Base-by-base conservation (phyloP, 2,797 vertebrate genomes). In the Psittacula echo region DNA sequence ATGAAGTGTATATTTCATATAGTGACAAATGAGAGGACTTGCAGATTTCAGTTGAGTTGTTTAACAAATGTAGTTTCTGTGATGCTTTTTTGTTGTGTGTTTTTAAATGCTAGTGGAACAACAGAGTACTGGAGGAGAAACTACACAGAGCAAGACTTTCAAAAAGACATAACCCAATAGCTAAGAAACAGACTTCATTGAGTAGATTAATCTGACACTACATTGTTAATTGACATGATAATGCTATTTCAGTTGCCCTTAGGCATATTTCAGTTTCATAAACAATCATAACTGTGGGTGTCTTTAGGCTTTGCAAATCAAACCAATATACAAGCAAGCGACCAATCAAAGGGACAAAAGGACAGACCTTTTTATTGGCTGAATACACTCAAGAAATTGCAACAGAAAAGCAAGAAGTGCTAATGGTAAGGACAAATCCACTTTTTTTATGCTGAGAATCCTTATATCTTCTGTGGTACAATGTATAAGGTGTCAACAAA, bases 91-190 rank as follows among this genome's bases (percentile, higher is more conserved):
- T 37, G 2, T 51, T 72, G 2, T 37, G 27, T 54, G 53, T 13
- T 85, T 92, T 71, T 30, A 91, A 67, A 47, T 92, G 70, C 19
- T 85, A 45, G 54, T 75, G 37, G 37, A 92, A 89, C 81, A 89
- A 89, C 37, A 83, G 20, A 56, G 17, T 70, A 8, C 67, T 82
- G 58, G 75, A 88, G 20, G 61, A 89, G 50, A 92, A 92, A 82
- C 24, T 78, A 4, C 45, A 87, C 16, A 83, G 42, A 91, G 32
- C 45, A 65, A 72, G 76, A 20, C n/a, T 93, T 86, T 89, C 21
- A 30, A 72, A 90, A 65, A 91, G 44, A 66, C 11, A 61, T 71
- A 77, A 85, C 23, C 5, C 47, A 87, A 22, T 45, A 74, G 64
- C 62, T 90, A 95, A 26, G 26, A 85, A 76, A 45, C 5, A 65